Conservation (phyloP, 2,888 invertebrate genomes). For the Pardosa pseudoannulata region DNA sequence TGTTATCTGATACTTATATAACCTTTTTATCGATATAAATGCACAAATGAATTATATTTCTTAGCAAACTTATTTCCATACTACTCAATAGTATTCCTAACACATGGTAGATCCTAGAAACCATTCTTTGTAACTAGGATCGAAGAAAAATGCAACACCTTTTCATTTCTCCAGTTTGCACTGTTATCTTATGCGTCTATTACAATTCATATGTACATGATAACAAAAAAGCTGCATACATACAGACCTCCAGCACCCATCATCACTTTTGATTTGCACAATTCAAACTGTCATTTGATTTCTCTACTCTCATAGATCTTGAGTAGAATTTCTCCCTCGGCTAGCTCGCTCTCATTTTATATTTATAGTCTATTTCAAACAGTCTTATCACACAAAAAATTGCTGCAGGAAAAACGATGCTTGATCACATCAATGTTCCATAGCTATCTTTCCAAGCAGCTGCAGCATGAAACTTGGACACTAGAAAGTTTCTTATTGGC, state of each 20-base stretch:
- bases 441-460: constrained; percentile 21
- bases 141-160: too few relatives aligned
- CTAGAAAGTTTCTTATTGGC: not conserved
- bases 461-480: not conserved
- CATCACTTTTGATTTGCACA: not conserved
- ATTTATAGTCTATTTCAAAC: not conserved
- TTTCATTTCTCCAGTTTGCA: too few relatives aligned
- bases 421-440: not conserved
- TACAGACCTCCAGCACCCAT: not conserved
- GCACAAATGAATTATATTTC: too few relatives aligned
- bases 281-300: not conserved
- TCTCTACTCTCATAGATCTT: not conserved
- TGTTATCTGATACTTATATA: too few relatives aligned
- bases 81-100: too few relatives aligned
- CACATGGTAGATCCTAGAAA: too few relatives aligned
- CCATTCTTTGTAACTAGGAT: too few relatives aligned
- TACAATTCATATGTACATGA: not conserved
- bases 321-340: not conserved
- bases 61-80: too few relatives aligned
- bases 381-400: constrained; percentile 42
- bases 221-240: not conserved
- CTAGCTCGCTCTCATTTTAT: not conserved
- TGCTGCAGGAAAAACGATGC: constrained; percentile 18
- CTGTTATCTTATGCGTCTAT: too few relatives aligned
- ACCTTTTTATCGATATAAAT: too few relatives aligned